These are phyloP conservation scores for Monochamus alternatus DNA, from an alignment of 2,888 invertebrate genomes.

Conservation along the genomic window DNA sequence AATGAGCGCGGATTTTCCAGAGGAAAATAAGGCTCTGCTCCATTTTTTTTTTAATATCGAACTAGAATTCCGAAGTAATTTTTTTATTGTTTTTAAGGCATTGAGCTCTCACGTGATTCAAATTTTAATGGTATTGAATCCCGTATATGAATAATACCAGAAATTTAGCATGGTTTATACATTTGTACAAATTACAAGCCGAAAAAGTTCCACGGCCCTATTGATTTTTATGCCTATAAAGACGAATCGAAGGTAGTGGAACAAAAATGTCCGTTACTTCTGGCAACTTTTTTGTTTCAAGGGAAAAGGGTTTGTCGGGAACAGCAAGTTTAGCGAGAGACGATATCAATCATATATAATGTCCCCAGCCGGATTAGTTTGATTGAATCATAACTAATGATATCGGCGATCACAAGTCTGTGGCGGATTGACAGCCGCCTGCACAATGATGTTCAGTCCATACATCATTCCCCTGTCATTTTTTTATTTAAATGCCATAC, in stretches of 20 bases:
- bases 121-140: too few species aligned
- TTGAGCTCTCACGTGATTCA: too few species aligned
- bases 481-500: conserved; percentile 52
- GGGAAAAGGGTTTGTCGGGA: conserved; percentile 2
- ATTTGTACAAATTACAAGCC: too few species aligned
- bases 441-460: conserved; percentile 61
- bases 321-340: conserved; percentile 51
- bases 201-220: too few species aligned
- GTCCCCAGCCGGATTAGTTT: conserved; percentile 59
- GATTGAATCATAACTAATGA: conserved; percentile 66
- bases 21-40: too few species aligned
- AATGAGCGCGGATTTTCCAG: too few species aligned
- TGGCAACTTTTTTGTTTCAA: conserved; percentile 9
- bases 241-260: background rate
- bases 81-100: too few species aligned
- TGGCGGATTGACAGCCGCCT: conserved; percentile 60
- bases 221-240: too few species aligned
- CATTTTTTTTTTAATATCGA: too few species aligned
- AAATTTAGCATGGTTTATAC: too few species aligned
- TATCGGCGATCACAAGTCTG: conserved; percentile 60
- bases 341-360: conserved; percentile 62
- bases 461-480: conserved; percentile 60
- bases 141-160: too few species aligned
- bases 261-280: background rate
- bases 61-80: too few species aligned